These are phyloP conservation scores for Rallus limicola DNA, from an alignment of 2,113 vertebrate species.

Conservation along the genomic window DNA sequence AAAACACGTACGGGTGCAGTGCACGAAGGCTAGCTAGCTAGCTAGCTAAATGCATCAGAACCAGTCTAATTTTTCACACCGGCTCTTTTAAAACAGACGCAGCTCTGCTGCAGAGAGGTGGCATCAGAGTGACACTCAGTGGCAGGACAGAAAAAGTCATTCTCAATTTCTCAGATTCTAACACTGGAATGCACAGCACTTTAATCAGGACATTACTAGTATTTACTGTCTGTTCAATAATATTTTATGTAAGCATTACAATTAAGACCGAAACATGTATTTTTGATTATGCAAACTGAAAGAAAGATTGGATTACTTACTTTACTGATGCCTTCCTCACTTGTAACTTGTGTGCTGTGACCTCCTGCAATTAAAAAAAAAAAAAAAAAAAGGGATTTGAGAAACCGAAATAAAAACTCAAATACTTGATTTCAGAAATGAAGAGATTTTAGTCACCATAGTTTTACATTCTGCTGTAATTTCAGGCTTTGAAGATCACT, in stretches of 20 bases:
- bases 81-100: not conserved
- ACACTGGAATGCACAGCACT: not conserved
- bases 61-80: not conserved
- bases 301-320: not conserved
- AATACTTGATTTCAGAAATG: not conserved
- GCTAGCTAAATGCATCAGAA: not conserved
- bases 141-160: constrained; percentile 27
- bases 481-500: not conserved
- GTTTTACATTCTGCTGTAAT: not conserved
- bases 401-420: not conserved
- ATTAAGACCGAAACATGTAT: not conserved
- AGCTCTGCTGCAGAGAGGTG: not conserved
- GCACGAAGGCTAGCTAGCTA: not conserved
- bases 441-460: not conserved
- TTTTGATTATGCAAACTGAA: not conserved
- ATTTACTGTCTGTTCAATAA: not conserved
- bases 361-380: not conserved
- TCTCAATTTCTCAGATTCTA: not conserved
- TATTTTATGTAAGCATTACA: not conserved
- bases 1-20: not conserved
- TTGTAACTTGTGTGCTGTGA: not conserved
- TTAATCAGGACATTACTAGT: not conserved
- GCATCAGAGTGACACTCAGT: constrained; percentile 64
- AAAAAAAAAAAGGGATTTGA: not conserved
- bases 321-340: not conserved